Evolutionary conservation across 2,113 vertebrate species (phyloP).

Genomic region (Pandion haliaetus): DNA sequence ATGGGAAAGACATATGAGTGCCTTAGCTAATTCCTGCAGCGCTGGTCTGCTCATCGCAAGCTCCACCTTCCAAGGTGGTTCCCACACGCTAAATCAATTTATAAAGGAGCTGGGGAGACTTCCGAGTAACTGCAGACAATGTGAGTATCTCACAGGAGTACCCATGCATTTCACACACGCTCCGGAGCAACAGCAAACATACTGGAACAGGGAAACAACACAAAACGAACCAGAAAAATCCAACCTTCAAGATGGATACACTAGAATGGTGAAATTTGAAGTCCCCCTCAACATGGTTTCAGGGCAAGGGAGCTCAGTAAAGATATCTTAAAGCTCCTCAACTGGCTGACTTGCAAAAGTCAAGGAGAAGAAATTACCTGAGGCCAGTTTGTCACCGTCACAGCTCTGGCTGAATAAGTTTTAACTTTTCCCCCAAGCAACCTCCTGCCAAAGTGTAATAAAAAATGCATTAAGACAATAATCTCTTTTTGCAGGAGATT

Average conservation of each 20-base stretch:
- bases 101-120: not conserved
- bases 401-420: not conserved
- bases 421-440: not conserved
- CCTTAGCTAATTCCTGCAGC: too few relatives aligned
- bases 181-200: not conserved
- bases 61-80: not conserved
- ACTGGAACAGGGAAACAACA: not conserved
- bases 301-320: not conserved
- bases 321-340: not conserved
- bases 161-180: not conserved
- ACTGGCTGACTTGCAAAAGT: not conserved
- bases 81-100: not conserved
- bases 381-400: not conserved
- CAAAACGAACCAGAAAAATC: not conserved
- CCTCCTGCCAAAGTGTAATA: not conserved
- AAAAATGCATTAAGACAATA: not conserved
- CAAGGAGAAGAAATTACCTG: not conserved
- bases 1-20: rapidly evolving
- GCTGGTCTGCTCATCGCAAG: not conserved
- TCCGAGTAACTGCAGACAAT: not conserved
- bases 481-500: not conserved
- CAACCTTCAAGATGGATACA: not conserved
- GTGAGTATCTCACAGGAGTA: not conserved
- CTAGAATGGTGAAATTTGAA: not conserved
- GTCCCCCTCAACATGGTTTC: not conserved